Base-by-base conservation (phyloP, 2,113 vertebrate species). In the Otocyon megalotis region DNA sequence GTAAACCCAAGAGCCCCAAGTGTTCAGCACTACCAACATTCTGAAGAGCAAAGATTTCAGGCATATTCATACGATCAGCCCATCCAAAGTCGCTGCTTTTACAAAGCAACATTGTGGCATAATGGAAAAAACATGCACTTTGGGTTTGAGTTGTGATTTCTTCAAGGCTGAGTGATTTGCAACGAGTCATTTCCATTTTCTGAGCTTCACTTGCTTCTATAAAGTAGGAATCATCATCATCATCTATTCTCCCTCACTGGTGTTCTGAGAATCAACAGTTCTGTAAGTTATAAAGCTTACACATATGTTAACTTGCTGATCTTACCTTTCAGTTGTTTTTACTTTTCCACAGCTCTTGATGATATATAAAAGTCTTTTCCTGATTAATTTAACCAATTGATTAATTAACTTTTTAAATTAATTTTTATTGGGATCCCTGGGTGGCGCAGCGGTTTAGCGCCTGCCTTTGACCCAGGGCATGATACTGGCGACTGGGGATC, bases 251-350 rank as follows among this genome's bases (percentile, higher is more conserved):
- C 65, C 62, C 56, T 80, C 54, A 9, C 16, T 72, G 28, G 67
- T 60, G 63, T 50, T 50, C 77, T 93, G 85, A 95, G 32, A 94
- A 83, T 60, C 65, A 92, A 72, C 54, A 81, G 24, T 35, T 95
- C 5, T 22, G 43, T 24, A 58, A 53, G 24, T 82, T 65, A 79
- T 35, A 86, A 92, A 93, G 28, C 30, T 77, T 94, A 16, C 54
- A 56, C 69, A 72, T 37, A 83, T 1, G 4, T 56, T 88, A 88
- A 10, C 0, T 67, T 84, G 43, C 58, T 80, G 80, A 71, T 62
- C 74, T 94, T 58, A 84, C 50, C 54, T 88, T 69, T 90, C n/a
- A 85, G 15, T 82, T 28, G 26, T 76, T 88, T 88, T 65, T 9
- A 9, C 35, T 89, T 95, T 93, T 90, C 60, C 76, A 13, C 60